Conservation (phyloP, 2,797 vertebrate species). For the Sus cebifrons region DNA sequence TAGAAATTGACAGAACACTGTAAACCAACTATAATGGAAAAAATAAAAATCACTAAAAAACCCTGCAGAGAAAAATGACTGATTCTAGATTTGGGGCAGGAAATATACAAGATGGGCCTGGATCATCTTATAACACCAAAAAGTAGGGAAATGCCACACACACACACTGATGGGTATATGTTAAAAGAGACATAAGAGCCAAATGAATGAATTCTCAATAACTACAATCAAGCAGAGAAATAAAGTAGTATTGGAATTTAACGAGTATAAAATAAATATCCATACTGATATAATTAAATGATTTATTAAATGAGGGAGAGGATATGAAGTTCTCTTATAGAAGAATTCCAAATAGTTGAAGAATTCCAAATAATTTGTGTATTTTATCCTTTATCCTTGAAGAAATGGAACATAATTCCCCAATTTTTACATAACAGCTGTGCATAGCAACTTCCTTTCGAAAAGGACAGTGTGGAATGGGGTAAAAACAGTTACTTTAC, state of each 20-base stretch:
- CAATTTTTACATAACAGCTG: neutral
- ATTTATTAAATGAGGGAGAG: neutral
- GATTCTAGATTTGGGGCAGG: neutral
- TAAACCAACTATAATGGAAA: too few species aligned
- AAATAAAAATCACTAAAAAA: too few species aligned
- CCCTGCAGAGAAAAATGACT: neutral
- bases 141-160: neutral
- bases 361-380: neutral
- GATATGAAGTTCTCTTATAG: neutral
- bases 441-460: neutral
- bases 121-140: neutral
- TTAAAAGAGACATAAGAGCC: neutral
- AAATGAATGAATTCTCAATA: neutral
- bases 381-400: neutral
- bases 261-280: conserved; percentile 1
- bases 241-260: neutral
- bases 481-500: neutral
- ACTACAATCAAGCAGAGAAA: neutral
- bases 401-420: neutral
- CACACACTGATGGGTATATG: neutral
- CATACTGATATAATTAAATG: neutral
- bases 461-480: neutral
- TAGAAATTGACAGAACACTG: too few species aligned
- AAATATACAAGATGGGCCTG: neutral
- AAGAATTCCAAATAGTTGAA: neutral